Conservation (phyloP, 2,888 invertebrate genomes). For the Leptinotarsa juncta region DNA sequence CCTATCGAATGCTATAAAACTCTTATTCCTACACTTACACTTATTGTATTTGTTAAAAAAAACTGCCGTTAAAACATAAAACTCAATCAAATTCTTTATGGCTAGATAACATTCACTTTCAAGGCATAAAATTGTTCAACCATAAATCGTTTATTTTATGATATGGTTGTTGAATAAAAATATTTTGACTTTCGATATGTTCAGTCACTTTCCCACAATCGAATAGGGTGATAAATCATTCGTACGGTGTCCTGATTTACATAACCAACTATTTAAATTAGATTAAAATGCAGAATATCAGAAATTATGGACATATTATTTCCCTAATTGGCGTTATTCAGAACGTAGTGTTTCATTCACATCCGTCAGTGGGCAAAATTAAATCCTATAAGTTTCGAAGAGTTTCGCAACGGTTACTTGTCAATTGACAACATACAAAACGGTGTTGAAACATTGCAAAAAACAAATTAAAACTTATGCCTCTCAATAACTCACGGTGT, state of each 20-base stretch:
- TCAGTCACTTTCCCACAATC: conserved; percentile 10
- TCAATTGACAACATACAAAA: too few relatives aligned
- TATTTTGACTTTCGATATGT: conserved; percentile 13
- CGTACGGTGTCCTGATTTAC: conserved; percentile 4
- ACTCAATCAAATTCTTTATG: conserved; percentile 16
- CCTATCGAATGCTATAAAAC: not conserved
- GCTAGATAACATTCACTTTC: conserved; percentile 19
- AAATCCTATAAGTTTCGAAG: too few relatives aligned
- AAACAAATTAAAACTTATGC: too few relatives aligned
- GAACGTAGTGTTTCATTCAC: not conserved
- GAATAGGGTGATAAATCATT: not conserved
- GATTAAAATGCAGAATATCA: not conserved
- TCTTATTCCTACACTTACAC: conserved; percentile 9
- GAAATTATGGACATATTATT: not conserved
- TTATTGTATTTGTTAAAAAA: conserved; percentile 15
- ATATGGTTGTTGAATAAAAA: not conserved
- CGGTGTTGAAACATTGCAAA: too few relatives aligned
- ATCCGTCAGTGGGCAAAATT: not conserved
- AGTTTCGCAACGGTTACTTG: too few relatives aligned
- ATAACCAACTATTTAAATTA: conserved; percentile 43
- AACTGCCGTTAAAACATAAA: conserved; percentile 14
- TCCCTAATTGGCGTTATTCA: not conserved
- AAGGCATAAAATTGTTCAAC: conserved; percentile 4
- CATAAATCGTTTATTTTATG: conserved; percentile 13
- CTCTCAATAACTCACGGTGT: too few relatives aligned